These are phyloP conservation scores for Oedothorax gibbosus DNA, from an alignment of 1,140 invertebrate species.

Conservation along the genomic window DNA sequence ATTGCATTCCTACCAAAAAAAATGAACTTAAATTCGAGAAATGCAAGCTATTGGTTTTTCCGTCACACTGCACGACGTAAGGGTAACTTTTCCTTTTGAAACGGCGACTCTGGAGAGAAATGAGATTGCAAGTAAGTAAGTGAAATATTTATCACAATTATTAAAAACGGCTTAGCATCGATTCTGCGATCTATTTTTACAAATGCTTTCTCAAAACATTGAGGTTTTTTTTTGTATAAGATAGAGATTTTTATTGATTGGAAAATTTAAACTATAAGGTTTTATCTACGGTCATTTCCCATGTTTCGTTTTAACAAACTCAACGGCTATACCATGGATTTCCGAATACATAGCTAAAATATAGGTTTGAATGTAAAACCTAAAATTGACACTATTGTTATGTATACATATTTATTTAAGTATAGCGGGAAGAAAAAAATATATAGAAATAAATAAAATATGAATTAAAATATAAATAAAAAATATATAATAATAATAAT, in stretches of 20 bases:
- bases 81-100: not conserved
- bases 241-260: too few species aligned
- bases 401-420: not conserved
- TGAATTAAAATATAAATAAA: not conserved
- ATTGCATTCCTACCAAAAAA: constrained; percentile 8
- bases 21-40: constrained; percentile 39
- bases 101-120: not conserved
- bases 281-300: too few species aligned
- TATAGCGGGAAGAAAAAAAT: not conserved
- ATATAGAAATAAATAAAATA: not conserved
- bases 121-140: constrained; percentile 20
- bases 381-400: not conserved
- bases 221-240: not conserved
- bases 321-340: too few species aligned
- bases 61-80: not conserved
- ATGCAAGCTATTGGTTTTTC: constrained; percentile 41
- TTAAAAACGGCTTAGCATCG: constrained; percentile 46
- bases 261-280: too few species aligned
- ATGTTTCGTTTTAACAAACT: too few species aligned
- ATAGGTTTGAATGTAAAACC: too few species aligned
- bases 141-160: constrained; percentile 49
- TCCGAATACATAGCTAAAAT: too few species aligned
- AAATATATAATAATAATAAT: not conserved
- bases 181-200: not conserved
- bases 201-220: not conserved